Percentiles rank a stretch among this genome's conserved stretches.
Evolutionary conservation across 2,113 vertebrate genomes (phyloP).

Genomic region (Zootoca vivipara): DNA sequence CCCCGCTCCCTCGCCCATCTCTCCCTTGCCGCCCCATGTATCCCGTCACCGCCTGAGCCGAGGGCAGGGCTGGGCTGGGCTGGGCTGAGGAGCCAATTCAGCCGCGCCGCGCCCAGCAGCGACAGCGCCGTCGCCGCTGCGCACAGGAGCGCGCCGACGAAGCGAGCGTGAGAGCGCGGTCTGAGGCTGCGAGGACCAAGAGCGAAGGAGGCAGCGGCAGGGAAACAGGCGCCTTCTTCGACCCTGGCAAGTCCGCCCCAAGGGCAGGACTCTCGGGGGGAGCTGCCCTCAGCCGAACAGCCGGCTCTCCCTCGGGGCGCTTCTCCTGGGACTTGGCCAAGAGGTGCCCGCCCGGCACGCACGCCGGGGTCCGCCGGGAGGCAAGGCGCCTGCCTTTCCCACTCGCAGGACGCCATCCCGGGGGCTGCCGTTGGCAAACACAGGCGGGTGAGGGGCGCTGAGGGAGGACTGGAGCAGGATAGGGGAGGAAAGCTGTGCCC

Average conservation of each 20-base stretch:
- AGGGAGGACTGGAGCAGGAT: no score
- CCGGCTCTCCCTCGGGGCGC: no score
- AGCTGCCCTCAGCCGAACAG: no score
- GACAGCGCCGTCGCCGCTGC: neutral
- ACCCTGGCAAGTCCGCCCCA: constrained; percentile 47
- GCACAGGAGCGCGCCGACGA: neutral
- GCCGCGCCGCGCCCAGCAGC: neutral
- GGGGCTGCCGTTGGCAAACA: no score
- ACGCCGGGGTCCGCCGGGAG: no score
- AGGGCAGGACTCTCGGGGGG: neutral
- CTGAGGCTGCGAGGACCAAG: neutral
- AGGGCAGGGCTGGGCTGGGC: neutral
- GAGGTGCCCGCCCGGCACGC: no score
- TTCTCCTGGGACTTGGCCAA: no score
- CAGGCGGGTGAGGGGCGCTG: no score
- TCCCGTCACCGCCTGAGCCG: neutral
- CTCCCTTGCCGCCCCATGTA: no score
- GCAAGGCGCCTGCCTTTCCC: no score
- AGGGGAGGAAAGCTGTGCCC: no score
- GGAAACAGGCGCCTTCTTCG: constrained; percentile 15
- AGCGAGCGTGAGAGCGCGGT: neutral
- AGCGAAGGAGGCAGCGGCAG: neutral
- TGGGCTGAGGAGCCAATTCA: neutral
- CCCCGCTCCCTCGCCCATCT: neutral
- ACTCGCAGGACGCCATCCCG: no score